Conservation (phyloP, 2,113 vertebrate species). For the Aspiorhynchus laticeps region DNA sequence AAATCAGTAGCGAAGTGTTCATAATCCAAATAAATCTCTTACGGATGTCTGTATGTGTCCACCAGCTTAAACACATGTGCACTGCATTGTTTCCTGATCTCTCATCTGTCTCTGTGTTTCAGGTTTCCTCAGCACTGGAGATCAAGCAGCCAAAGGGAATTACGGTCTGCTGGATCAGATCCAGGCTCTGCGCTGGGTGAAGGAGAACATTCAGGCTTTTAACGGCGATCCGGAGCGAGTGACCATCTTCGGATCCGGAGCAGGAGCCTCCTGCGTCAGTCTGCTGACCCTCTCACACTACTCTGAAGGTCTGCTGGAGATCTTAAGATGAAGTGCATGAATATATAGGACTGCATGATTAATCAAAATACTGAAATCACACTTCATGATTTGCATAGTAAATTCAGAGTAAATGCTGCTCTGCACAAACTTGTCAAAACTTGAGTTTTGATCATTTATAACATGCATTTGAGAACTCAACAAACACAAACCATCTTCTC, state of each 20-base stretch:
- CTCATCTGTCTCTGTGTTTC: background rate
- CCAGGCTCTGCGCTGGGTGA: conserved; percentile 95
- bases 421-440: background rate
- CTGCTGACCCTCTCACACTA: conserved; percentile 95
- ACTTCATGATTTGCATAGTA: too few relatives aligned
- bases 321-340: background rate
- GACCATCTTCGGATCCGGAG: conserved; percentile 96
- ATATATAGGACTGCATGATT: background rate
- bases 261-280: conserved; percentile 96
- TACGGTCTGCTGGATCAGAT: conserved; percentile 97
- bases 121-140: conserved; percentile 96
- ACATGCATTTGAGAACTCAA: background rate
- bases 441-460: too few relatives aligned
- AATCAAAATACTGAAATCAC: background rate
- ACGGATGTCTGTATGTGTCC: background rate
- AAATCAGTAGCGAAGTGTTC: background rate
- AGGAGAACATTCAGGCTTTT: conserved; percentile 93
- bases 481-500: background rate
- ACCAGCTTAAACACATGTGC: background rate
- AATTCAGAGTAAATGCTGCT: too few relatives aligned
- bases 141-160: conserved; percentile 96
- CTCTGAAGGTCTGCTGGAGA: conserved; percentile 65
- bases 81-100: background rate
- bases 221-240: conserved; percentile 92
- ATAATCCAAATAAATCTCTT: background rate